phyloP scores from a whole-genome alignment of 2,888 invertebrate species.

The Teleogryllus oceanicus region DNA sequence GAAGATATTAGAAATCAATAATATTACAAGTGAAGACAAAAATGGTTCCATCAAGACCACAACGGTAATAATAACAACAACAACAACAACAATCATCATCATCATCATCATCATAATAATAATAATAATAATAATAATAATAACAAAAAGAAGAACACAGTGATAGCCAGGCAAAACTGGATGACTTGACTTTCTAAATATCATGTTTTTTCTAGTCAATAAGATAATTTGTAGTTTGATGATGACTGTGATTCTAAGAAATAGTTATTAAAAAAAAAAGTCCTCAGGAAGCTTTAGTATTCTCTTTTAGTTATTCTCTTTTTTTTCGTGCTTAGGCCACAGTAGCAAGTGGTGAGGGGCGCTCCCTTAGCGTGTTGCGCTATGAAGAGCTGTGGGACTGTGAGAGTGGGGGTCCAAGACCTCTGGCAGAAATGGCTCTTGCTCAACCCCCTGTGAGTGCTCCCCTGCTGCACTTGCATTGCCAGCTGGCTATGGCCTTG shows the following conservation, averaged over 20 bases:
- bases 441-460: constrained; percentile 71
- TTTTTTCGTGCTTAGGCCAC: constrained; percentile 42
- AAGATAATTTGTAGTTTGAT: too few species aligned
- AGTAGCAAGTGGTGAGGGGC: neutral
- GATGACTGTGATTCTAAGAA: neutral
- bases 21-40: too few species aligned
- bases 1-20: too few species aligned
- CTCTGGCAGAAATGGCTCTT: constrained; percentile 74
- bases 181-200: too few species aligned
- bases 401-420: constrained; percentile 52
- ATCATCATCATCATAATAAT: too few species aligned
- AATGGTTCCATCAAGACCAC: too few species aligned
- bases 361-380: constrained; percentile 44
- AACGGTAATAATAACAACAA: too few species aligned
- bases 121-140: too few species aligned
- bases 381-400: constrained; percentile 68
- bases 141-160: too few species aligned
- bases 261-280: neutral
- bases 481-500: constrained; percentile 71
- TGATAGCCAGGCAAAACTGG: too few species aligned
- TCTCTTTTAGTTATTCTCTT: constrained; percentile 2
- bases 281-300: neutral
- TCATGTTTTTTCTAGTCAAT: too few species aligned
- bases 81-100: too few species aligned
- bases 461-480: constrained; percentile 73